Percentiles rank a stretch among this genome's conserved stretches.
These are phyloP conservation scores for Uloborus diversus DNA, from an alignment of 1,140 invertebrate species.

Conservation along the genomic window DNA sequence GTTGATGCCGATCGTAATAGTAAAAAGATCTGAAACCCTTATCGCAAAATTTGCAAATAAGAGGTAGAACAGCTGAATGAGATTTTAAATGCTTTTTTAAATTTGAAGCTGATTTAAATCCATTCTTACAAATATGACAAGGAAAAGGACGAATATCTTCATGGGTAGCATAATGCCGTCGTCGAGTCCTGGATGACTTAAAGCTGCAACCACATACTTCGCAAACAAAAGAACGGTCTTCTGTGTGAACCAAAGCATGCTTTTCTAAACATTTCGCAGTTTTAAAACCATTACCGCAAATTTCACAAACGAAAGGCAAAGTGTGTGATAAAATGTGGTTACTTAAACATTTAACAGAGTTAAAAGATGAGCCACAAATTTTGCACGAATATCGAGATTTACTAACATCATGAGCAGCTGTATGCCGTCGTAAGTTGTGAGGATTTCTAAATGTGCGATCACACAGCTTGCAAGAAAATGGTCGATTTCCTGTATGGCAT, in stretches of 20 bases:
- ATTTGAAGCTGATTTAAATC: constrained; percentile 66
- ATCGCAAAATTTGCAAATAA: constrained; percentile 59
- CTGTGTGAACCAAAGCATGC: constrained; percentile 62
- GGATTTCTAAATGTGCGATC: not conserved
- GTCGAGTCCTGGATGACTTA: constrained; percentile 64
- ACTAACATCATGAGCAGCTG: not conserved
- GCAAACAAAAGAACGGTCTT: constrained; percentile 66
- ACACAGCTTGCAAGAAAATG: not conserved
- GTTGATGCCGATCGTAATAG: constrained; percentile 64
- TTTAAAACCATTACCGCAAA: not conserved
- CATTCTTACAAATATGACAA: constrained; percentile 66
- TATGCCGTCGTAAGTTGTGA: not conserved
- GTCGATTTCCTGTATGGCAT: not conserved
- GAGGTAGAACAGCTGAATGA: constrained; percentile 61
- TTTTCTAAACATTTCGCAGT: not conserved
- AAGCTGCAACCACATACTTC: constrained; percentile 64
- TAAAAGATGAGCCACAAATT: no score
- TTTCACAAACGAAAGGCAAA: constrained; percentile 2
- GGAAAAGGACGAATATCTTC: constrained; percentile 63
- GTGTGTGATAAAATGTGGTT: no score
- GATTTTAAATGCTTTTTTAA: constrained; percentile 55
- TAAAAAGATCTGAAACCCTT: constrained; percentile 65
- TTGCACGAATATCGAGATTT: no score
- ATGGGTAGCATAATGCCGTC: constrained; percentile 65
- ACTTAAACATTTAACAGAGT: no score